A percentile compares a stretch with the other conserved stretches of the same genome.
phyloP scores from a whole-genome alignment of 1,140 invertebrate genomes.

The Habropoda laboriosa region DNA sequence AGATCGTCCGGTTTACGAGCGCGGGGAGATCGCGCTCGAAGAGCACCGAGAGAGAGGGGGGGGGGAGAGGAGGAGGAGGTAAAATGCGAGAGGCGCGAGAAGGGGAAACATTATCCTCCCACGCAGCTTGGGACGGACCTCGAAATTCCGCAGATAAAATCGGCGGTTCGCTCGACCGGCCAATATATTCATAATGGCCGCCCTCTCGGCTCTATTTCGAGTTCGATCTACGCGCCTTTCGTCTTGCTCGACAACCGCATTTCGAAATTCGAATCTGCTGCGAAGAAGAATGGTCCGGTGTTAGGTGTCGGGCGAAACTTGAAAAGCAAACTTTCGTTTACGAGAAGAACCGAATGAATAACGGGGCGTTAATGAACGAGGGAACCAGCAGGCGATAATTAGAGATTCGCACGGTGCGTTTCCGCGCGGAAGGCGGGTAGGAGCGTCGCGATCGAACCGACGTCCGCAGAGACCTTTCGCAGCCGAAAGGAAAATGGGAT shows the following conservation, averaged over 20 bases:
- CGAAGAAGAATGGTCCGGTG: too few relatives aligned
- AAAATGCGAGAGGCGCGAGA: constrained; percentile 54
- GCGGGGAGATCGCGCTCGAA: constrained; percentile 15
- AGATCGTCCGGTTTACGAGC: constrained; percentile 40
- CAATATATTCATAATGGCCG: constrained; percentile 76
- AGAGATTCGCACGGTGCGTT: constrained; percentile 66
- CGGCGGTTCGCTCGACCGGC: constrained; percentile 65
- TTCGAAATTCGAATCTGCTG: neutral
- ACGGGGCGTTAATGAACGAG: constrained; percentile 54
- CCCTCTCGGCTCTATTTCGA: constrained; percentile 58
- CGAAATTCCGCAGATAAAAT: constrained; percentile 78
- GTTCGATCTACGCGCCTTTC: constrained; percentile 62
- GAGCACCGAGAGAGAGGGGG: constrained; percentile 33
- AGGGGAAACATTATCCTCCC: constrained; percentile 62
- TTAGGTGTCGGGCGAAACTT: neutral
- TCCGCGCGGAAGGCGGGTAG: constrained; percentile 56
- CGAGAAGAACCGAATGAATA: too few relatives aligned
- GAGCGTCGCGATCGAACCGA: constrained; percentile 18
- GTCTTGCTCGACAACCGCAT: constrained; percentile 13
- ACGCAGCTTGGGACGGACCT: constrained; percentile 56
- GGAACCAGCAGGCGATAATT: constrained; percentile 65
- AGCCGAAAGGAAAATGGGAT: constrained; percentile 76
- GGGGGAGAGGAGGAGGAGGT: constrained; percentile 17
- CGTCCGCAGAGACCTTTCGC: constrained; percentile 63
- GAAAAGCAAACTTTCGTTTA: neutral